phyloP scores from a whole-genome alignment of 2,888 invertebrate genomes.

The Zaprionus lineosus region DNA sequence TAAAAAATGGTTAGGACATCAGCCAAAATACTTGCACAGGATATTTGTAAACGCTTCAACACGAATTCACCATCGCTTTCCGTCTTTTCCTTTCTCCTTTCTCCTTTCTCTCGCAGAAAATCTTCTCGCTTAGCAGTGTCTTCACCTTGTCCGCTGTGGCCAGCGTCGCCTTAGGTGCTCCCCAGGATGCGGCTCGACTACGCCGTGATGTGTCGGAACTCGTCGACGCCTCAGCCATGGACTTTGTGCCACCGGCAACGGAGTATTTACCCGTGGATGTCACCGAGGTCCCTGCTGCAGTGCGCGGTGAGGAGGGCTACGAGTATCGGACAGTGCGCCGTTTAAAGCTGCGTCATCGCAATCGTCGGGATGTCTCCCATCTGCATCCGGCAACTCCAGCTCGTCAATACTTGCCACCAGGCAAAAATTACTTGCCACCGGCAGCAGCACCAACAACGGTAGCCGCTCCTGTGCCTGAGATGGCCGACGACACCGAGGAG shows the following conservation, averaged over 20 bases:
- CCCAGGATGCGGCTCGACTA: slow-evolving; percentile 41
- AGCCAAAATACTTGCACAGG: neutral
- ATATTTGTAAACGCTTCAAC: too few relatives aligned
- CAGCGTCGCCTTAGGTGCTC: slow-evolving; percentile 59
- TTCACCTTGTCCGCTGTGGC: slow-evolving; percentile 65
- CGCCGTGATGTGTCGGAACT: slow-evolving; percentile 73
- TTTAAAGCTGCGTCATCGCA: slow-evolving; percentile 68
- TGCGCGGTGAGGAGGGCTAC: slow-evolving; percentile 59
- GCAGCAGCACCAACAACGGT: slow-evolving; percentile 11
- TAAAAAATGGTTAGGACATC: slow-evolving; percentile 59
- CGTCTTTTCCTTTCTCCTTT: neutral
- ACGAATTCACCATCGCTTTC: neutral
- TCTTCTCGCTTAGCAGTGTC: slow-evolving; percentile 62
- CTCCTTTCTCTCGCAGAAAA: slow-evolving; percentile 58
- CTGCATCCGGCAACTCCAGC: slow-evolving; percentile 35
- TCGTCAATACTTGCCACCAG: slow-evolving; percentile 63
- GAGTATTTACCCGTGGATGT: slow-evolving; percentile 41
- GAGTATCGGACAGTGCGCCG: slow-evolving; percentile 70
- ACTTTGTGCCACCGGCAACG: slow-evolving; percentile 49
- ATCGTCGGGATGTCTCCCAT: slow-evolving; percentile 77
- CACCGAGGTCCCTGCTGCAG: slow-evolving; percentile 33
- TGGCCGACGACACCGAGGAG: slow-evolving; percentile 65
- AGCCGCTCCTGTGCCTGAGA: slow-evolving; percentile 5
- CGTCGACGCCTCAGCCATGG: slow-evolving; percentile 40
- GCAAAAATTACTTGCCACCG: slow-evolving; percentile 66